Conservation (phyloP, 2,797 vertebrate genomes). For the Mareca strepera region DNA sequence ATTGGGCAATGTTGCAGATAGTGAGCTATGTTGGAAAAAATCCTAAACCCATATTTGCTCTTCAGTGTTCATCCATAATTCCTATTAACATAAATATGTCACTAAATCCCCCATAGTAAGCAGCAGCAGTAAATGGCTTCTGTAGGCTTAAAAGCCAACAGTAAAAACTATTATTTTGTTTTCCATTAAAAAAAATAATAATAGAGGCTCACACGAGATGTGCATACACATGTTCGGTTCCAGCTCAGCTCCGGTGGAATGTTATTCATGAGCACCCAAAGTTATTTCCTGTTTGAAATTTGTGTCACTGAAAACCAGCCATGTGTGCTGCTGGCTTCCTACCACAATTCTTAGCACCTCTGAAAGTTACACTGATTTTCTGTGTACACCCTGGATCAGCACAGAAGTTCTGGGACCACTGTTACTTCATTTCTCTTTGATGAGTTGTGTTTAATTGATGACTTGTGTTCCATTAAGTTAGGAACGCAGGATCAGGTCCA, state of each 20-base stretch:
- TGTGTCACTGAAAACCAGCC: background rate
- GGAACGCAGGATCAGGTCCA: background rate
- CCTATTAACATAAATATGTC: conserved; percentile 34
- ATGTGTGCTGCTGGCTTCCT: background rate
- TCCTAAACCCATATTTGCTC: conserved; percentile 31
- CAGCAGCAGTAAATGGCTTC: conserved; percentile 2
- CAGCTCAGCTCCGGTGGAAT: background rate
- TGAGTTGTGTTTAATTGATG: background rate
- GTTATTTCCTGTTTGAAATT: background rate
- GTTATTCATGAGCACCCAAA: background rate
- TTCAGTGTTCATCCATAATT: conserved; percentile 6
- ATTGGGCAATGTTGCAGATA: background rate
- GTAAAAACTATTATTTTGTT: conserved; percentile 26
- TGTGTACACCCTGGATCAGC: background rate
- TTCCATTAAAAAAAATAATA: conserved; percentile 7
- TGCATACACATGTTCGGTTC: background rate
- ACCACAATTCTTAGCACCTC: accelerated
- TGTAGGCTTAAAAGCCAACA: conserved; percentile 11
- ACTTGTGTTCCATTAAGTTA: background rate
- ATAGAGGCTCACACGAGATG: background rate
- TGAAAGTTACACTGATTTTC: background rate
- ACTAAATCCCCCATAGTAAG: conserved; percentile 30
- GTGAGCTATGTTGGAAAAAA: conserved; percentile 33
- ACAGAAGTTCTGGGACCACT: background rate
- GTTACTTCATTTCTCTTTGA: background rate